Conservation (phyloP, 2,888 invertebrate species). For the Sarcophaga variegata region DNA sequence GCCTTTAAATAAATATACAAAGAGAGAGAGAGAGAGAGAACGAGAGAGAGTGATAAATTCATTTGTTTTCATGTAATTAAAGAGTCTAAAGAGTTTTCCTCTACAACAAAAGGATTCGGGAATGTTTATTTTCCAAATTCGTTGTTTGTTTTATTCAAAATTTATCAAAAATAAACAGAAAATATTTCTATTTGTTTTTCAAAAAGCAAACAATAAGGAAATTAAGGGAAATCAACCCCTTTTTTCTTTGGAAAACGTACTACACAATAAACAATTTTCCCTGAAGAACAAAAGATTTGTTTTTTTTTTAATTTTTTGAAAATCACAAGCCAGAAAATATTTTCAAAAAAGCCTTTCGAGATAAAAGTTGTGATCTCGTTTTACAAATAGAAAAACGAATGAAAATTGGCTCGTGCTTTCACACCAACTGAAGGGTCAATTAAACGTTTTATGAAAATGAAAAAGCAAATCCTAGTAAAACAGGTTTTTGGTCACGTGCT, state of each 20-base stretch:
- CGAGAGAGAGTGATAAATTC: too few species aligned
- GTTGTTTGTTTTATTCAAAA: constrained; percentile 13
- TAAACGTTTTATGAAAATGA: constrained; percentile 29
- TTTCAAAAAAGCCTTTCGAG: constrained; percentile 14
- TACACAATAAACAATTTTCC: not conserved
- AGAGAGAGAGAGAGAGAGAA: not conserved
- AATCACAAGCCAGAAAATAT: constrained; percentile 12
- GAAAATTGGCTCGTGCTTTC: constrained; percentile 46
- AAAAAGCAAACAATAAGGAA: not conserved
- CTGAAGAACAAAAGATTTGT: not conserved
- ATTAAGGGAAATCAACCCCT: constrained; percentile 11
- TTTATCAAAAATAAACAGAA: not conserved
- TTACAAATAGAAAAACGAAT: not conserved
- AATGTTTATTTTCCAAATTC: not conserved
- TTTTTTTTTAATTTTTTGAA: not conserved
- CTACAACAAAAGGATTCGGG: not conserved
- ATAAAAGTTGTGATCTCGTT: constrained; percentile 7
- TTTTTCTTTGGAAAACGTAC: not conserved
- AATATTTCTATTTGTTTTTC: constrained; percentile 49
- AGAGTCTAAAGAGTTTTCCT: constrained; percentile 4
- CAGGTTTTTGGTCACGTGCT: constrained; percentile 71
- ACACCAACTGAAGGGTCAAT: constrained; percentile 35
- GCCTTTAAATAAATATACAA: constrained; percentile 13
- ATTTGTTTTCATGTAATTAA: constrained; percentile 29
- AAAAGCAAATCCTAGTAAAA: constrained; percentile 54